Evolutionary conservation across 2,797 vertebrate species (phyloP).

Genomic region (Protonibea diacanthus): DNA sequence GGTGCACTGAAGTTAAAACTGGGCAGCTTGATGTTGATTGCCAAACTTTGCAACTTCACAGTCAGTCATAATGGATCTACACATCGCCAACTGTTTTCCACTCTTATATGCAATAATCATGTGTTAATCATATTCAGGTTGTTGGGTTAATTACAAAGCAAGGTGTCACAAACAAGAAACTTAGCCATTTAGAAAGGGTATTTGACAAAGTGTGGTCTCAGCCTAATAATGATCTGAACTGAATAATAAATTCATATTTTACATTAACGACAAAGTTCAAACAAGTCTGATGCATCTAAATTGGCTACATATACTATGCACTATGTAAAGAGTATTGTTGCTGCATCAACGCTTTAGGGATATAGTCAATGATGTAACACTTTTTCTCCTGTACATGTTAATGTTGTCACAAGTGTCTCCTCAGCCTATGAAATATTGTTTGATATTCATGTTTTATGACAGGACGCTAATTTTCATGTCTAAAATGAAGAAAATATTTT

Average conservation of each 20-base stretch:
- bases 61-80: not conserved
- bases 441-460: conserved; percentile 1
- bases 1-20: not conserved
- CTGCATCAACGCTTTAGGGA: not conserved
- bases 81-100: not conserved
- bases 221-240: not conserved
- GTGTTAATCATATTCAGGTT: not conserved
- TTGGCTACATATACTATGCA: not conserved
- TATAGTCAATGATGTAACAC: not conserved
- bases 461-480: not conserved
- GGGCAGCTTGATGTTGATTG: not conserved
- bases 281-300: not conserved
- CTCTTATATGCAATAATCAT: not conserved
- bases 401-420: not conserved
- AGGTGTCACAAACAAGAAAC: too few species aligned
- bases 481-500: not conserved
- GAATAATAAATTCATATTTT: not conserved
- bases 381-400: not conserved
- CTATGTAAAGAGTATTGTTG: not conserved
- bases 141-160: too few species aligned
- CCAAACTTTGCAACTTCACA: not conserved
- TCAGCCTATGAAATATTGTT: not conserved
- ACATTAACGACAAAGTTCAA: not conserved
- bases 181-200: too few species aligned
- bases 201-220: not conserved